Percentiles rank a stretch among this genome's conserved stretches.
phyloP scores from a whole-genome alignment of 2,113 vertebrate genomes.

The Potamarius usumacintae region DNA sequence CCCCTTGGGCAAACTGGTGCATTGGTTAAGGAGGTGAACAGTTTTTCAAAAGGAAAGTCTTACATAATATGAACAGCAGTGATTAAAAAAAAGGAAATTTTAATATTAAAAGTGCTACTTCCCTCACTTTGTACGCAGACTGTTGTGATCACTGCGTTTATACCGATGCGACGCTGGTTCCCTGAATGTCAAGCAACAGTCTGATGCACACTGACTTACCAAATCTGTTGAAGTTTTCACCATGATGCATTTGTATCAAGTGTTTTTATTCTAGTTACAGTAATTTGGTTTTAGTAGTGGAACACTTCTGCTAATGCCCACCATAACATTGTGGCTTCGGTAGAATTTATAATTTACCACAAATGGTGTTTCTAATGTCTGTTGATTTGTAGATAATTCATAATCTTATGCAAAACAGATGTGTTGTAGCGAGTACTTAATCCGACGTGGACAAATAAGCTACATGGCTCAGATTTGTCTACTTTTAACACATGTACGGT shows the following conservation, averaged over 20 bases:
- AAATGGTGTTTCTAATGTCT: slow-evolving; percentile 29
- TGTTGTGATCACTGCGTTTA: background rate
- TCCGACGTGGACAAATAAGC: background rate
- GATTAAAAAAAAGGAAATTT: background rate
- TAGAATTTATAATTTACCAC: background rate
- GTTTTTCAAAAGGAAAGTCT: slow-evolving; percentile 24
- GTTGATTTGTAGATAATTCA: slow-evolving; percentile 34
- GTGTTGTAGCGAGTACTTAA: slow-evolving; percentile 31
- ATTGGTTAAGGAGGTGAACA: slow-evolving; percentile 2
- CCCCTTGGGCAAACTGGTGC: slow-evolving; percentile 9
- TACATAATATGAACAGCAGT: background rate
- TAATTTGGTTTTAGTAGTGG: slow-evolving; percentile 30
- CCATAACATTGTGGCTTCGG: slow-evolving; percentile 20
- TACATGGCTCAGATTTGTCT: background rate
- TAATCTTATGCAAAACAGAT: slow-evolving; percentile 21
- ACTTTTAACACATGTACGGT: slow-evolving; percentile 25
- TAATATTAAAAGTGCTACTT: background rate
- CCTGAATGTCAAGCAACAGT: slow-evolving; percentile 9
- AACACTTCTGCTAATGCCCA: slow-evolving; percentile 40
- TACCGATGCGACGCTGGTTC: slow-evolving; percentile 2
- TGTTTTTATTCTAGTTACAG: slow-evolving; percentile 11
- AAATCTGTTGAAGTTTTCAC: slow-evolving; percentile 31
- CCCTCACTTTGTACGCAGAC: slow-evolving; percentile 7
- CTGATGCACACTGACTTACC: slow-evolving; percentile 34
- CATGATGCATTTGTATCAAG: slow-evolving; percentile 28